Base-by-base conservation (phyloP, 2,113 vertebrate species). In the Onychostoma macrolepis region DNA sequence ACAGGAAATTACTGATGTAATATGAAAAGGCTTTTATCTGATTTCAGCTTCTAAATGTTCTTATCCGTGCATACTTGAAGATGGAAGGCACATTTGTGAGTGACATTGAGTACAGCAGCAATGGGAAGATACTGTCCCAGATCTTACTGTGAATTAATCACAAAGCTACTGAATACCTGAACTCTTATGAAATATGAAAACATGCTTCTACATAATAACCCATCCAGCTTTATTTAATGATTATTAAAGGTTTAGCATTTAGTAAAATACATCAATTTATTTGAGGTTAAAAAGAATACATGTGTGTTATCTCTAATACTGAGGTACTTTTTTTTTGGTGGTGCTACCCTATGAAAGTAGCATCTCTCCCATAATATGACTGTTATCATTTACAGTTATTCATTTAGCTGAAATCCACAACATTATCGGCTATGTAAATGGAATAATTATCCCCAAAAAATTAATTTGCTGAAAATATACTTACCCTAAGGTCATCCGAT, bases 121-220 rank as follows among this genome's bases (percentile, higher is more conserved):
- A 78, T 78, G 48, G 48, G 41, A 28, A 76, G 38, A 76, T 5
- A 36, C 15, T 69, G 65, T 33, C 72, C 43, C 43, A 77, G n/a
- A 77, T 48, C n/a, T 48, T 28, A 76, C 43, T 78, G n/a, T 78
- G 11, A 19, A 53, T 30, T 78, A 50, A 78, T 78, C 45, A 78
- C 45, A 53, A 78, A 43, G 12, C 74, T 76, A 76, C 21, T 28
- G n/a, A 43, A 76, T n/a, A 76, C 41, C 43, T n/a, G 11, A 80
- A 24, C 8, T 24, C 77, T 38, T 38, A 79, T 79, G 30, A 79
- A 79, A 79, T 36, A 58, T 79, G 30, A 38, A 80, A 80, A 38
- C 77, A 26, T 75, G 41, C 72, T 26, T 75, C n/a, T 65, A 65
- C n/a, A 71, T 6, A 53, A 76, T 17, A 78, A 78, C 17, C 19